These are phyloP conservation scores for Aricia artaxerxes DNA, from an alignment of 2,888 invertebrate genomes.

Conservation along the genomic window DNA sequence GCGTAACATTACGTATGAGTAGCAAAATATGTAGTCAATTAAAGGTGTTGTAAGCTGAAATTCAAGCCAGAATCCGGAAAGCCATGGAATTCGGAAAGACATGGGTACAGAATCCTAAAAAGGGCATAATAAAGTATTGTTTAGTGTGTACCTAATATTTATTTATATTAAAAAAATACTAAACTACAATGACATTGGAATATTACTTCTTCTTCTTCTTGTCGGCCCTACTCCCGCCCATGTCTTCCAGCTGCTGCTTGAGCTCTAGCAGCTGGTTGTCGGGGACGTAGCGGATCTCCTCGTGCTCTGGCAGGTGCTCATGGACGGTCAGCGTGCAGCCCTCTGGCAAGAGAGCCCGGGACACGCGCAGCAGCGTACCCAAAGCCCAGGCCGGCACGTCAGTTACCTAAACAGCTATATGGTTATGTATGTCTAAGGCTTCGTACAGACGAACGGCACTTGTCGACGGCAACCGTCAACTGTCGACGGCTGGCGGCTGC, in stretches of 20 bases:
- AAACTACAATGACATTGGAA: conserved; percentile 13
- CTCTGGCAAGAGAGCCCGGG: conserved; percentile 87
- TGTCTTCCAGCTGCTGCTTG: conserved; percentile 85
- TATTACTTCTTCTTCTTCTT: conserved; percentile 65
- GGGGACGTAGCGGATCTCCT: conserved; percentile 88
- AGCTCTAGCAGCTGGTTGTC: conserved; percentile 89
- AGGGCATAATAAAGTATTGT: not conserved
- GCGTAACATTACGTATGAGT: no score
- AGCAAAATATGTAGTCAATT: no score
- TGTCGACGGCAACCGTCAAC: no score
- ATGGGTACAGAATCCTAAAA: no score
- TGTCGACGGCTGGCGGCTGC: no score
- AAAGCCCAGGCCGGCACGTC: conserved; percentile 83
- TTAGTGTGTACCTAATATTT: not conserved
- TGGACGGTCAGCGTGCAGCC: conserved; percentile 87
- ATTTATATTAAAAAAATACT: conserved; percentile 9
- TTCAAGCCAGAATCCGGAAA: no score
- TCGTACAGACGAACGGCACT: no score
- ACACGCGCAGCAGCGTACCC: conserved; percentile 86
- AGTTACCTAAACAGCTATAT: conserved; percentile 59
- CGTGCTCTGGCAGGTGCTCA: conserved; percentile 83
- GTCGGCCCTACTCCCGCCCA: conserved; percentile 78
- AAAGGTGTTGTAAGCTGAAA: no score
- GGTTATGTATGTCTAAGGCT: no score
- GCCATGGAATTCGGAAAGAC: no score